phyloP scores from a whole-genome alignment of 2,888 invertebrate genomes.

The Melanchra persicariae region DNA sequence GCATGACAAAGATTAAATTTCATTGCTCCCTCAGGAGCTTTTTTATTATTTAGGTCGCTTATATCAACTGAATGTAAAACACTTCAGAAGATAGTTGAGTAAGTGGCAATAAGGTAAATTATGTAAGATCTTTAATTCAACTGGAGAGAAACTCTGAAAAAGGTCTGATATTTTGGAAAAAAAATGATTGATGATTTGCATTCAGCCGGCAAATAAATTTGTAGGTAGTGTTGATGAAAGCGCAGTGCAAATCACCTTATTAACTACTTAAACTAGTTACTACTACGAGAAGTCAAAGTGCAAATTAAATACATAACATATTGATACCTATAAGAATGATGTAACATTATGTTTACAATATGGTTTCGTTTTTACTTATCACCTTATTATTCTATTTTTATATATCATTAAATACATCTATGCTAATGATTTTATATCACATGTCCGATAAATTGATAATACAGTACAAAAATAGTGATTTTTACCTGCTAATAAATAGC shows the following conservation, averaged over 20 bases:
- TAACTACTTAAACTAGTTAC: background rate
- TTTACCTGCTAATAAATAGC: conserved; percentile 6
- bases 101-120: too few species aligned
- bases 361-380: background rate
- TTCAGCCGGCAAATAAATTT: background rate
- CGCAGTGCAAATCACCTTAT: background rate
- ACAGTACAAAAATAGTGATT: background rate
- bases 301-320: background rate
- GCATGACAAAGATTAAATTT: too few species aligned
- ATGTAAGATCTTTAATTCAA: background rate
- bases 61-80: too few species aligned
- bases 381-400: background rate
- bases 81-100: too few species aligned
- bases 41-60: too few species aligned
- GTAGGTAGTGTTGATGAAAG: background rate
- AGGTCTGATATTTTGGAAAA: background rate
- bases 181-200: background rate
- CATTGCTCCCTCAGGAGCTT: too few species aligned
- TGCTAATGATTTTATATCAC: conserved; percentile 3
- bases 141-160: background rate
- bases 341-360: conserved; percentile 1
- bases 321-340: background rate
- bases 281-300: background rate
- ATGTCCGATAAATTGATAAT: background rate
- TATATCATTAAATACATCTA: conserved; percentile 1